phyloP scores from a whole-genome alignment of 2,113 vertebrate genomes.

The Chionodraco myersi region DNA sequence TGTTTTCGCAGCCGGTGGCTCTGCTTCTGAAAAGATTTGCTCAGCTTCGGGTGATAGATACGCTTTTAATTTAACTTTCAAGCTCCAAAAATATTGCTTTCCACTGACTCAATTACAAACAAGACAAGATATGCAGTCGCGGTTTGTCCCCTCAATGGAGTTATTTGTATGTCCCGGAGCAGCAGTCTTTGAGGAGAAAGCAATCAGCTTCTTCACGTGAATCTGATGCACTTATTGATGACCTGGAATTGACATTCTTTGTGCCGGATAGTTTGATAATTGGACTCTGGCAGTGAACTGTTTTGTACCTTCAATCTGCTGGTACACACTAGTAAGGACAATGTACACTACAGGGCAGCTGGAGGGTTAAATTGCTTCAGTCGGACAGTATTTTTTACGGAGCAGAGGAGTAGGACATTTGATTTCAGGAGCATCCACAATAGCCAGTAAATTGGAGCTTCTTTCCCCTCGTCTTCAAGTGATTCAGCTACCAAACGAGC shows the following conservation, averaged over 20 bases:
- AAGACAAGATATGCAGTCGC: constrained; percentile 27
- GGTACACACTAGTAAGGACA: constrained; percentile 25
- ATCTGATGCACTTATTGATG: constrained; percentile 16
- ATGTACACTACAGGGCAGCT: constrained; percentile 29
- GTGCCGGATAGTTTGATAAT: constrained; percentile 28
- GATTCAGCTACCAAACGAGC: not conserved
- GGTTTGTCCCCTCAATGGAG: constrained; percentile 6
- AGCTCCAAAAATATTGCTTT: constrained; percentile 30
- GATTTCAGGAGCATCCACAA: constrained; percentile 17
- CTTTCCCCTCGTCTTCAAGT: constrained; percentile 10
- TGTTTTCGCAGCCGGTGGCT: constrained; percentile 48
- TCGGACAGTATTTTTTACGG: constrained; percentile 5
- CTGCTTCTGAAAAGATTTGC: constrained; percentile 41
- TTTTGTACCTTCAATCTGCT: constrained; percentile 28
- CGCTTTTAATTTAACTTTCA: constrained; percentile 52
- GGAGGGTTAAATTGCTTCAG: constrained; percentile 37
- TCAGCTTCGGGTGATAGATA: constrained; percentile 57
- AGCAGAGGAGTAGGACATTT: constrained; percentile 23
- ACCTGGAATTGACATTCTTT: constrained; percentile 3
- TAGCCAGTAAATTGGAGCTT: constrained; percentile 4
- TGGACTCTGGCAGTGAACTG: constrained; percentile 31
- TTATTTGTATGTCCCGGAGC: constrained; percentile 12
- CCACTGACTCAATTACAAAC: constrained; percentile 43
- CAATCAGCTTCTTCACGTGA: constrained; percentile 44
- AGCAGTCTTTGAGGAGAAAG: constrained; percentile 38